phyloP scores from a whole-genome alignment of 2,888 invertebrate species.

The Pinctada fucata region DNA sequence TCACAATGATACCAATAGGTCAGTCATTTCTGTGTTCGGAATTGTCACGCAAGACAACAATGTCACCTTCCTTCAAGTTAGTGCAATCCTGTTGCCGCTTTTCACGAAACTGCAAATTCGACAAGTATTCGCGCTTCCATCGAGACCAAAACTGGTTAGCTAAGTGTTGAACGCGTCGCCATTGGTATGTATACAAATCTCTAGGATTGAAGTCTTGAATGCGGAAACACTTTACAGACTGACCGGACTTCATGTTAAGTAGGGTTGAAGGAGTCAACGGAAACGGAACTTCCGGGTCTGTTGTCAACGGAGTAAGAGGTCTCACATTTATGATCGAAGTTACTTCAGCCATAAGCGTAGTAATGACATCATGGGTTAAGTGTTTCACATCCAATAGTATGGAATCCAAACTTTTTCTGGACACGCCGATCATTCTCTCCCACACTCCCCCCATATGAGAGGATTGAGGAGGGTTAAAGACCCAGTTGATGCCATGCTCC shows the following conservation, averaged over 20 bases:
- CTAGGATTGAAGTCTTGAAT: neutral
- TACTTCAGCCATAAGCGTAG: constrained; percentile 9
- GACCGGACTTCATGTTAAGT: neutral
- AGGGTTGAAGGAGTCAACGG: neutral
- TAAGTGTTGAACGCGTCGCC: constrained; percentile 8
- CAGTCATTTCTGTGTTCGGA: neutral
- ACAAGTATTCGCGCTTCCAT: neutral
- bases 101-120: neutral
- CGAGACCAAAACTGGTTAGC: neutral
- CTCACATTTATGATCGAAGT: constrained; percentile 4
- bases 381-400: constrained; percentile 14
- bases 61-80: neutral
- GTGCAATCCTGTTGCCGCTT: neutral
- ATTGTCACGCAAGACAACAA: constrained; percentile 4
- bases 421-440: constrained; percentile 24
- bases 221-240: neutral
- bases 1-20: neutral
- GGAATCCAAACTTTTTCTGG: constrained; percentile 16
- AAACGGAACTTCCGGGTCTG: constrained; percentile 1
- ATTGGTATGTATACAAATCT: neutral
- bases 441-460: constrained; percentile 32
- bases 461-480: constrained; percentile 27
- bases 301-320: constrained; percentile 2
- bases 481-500: constrained; percentile 10
- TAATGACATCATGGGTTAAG: constrained; percentile 8